Evolutionary conservation across 2,797 vertebrate genomes (phyloP), one percentile per base, ranked within the genome.

Genomic region (Zalophus californianus): DNA sequence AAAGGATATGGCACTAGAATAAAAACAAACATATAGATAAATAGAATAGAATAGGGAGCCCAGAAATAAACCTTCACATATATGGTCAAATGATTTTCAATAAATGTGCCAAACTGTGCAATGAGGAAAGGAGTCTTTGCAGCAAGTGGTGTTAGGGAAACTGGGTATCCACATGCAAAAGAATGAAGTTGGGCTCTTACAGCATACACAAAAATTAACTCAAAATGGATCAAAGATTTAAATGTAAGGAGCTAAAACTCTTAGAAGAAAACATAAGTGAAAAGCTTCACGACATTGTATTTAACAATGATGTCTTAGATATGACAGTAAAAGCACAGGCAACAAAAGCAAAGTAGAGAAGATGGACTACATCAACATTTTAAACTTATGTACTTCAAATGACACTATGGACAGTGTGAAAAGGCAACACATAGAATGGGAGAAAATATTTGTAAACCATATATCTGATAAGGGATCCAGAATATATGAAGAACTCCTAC

Each of bases 61-160:
- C 18, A 96, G 25, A 96, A 82, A 94, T 82, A 89, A 96, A 90
- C 35, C 20, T 38, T 86, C 44, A 29, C 16, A 58, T 54, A 77
- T n/a, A 38, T 52, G 4, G 79, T 77, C 15, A 86, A 94, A 77
- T 88, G 25, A 56, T 86, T 83, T 96, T 95, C 44, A 21, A 80
- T 29, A 35, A 80, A 8, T 88, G 38, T 64, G n/a, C 25, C 60
- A 92, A 20, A 78, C 11, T 21, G 79, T 29, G 91, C 52, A 66
- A 29, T 79, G 41, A 44, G 6, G 14, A 92, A 92, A 73, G 5
- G 14, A 52, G 29, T 79, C 23, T 91, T 87, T 88, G 84, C 41
- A 75, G 56, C 50, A 72, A 90, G 58, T 41, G 10, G n/a, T 64
- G 7, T 27, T 87, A 58, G 38, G 54, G 83, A 95, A 85, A 70